Percentiles rank a stretch among this genome's conserved stretches.
phyloP scores from a whole-genome alignment of 1,140 invertebrate species.

The Brachionus calyciflorus region DNA sequence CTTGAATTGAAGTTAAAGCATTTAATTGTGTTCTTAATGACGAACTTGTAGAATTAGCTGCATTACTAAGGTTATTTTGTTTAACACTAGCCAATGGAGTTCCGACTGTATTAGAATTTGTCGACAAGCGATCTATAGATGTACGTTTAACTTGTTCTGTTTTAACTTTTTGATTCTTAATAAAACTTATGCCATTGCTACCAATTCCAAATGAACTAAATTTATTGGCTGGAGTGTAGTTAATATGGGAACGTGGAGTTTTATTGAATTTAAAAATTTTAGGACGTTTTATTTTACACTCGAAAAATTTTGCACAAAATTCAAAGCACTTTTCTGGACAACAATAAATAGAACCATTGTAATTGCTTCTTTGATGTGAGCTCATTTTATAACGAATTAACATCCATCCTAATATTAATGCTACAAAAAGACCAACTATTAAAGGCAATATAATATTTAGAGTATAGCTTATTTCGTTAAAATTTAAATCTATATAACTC shows the following conservation, averaged over 20 bases:
- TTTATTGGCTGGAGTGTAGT: not conserved
- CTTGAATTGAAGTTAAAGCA: not conserved
- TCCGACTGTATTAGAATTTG: not conserved
- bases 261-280: not conserved
- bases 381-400: constrained; percentile 36
- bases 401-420: constrained; percentile 44
- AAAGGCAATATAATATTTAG: constrained; percentile 1
- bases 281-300: constrained; percentile 1
- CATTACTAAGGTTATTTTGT: too few species aligned
- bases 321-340: constrained; percentile 36
- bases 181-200: too few species aligned
- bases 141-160: constrained; percentile 26
- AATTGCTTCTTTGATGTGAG: constrained; percentile 19
- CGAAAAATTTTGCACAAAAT: constrained; percentile 45
- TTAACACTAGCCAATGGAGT: not conserved
- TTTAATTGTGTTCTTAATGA: not conserved
- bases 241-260: not conserved
- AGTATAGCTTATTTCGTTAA: constrained; percentile 1
- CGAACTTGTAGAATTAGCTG: not conserved
- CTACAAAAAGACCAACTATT: constrained; percentile 13
- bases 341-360: constrained; percentile 46
- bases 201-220: too few species aligned
- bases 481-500: not conserved
- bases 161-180: constrained; percentile 1
- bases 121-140: not conserved